Evolutionary conservation across 2,113 vertebrate genomes (phyloP), one percentile per base, ranked within the genome.

Genomic region (Setophaga petechia): DNA sequence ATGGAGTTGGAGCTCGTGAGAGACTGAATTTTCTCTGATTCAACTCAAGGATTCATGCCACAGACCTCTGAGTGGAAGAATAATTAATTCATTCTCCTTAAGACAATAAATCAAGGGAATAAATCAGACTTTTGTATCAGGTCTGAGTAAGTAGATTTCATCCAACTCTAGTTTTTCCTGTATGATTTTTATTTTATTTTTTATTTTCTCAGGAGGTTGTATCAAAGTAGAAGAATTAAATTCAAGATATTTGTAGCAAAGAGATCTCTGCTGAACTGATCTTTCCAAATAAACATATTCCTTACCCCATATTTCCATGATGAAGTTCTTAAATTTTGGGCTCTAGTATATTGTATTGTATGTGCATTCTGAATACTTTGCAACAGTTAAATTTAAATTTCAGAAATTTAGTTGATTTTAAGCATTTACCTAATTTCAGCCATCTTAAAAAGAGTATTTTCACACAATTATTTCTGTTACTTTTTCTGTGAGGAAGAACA

Each of bases 301-400:
- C 5, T 22, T 37, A 22, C 4, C 1, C 1, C 0, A 1, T 13
- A 77, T 71, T 69, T 74, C 22, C 4, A 5, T 37, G 6, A 7
- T 8, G 63, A 52, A 17, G 3, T 31, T 94, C 37, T 44, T 21
- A 22, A 46, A 20, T 65, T 66, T 84, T 79, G 12, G 5, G 33
- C 8, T 49, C 7, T n/a, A 39, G 6, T 31, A 17, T 39, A 13
- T 65, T 62, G 12, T 61, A 10, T 37, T 74, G 9, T 55, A 20
- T 21, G 5, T 75, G 31, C 10, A 20, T 58, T 91, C 37, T 33
- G 31, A 84, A 31, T 41, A 39, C 1, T 61, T 77, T 54, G 13
- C 23, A 47, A 27, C 6, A 10, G 4, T 15, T 54, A 46, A 30
- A 35, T 44, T 63, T 35, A 25, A 19, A 46, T 57, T 84, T 69